phyloP scores from a whole-genome alignment of 64 coral and sea anemone genomes.

The Stichodactyla mertensii region DNA sequence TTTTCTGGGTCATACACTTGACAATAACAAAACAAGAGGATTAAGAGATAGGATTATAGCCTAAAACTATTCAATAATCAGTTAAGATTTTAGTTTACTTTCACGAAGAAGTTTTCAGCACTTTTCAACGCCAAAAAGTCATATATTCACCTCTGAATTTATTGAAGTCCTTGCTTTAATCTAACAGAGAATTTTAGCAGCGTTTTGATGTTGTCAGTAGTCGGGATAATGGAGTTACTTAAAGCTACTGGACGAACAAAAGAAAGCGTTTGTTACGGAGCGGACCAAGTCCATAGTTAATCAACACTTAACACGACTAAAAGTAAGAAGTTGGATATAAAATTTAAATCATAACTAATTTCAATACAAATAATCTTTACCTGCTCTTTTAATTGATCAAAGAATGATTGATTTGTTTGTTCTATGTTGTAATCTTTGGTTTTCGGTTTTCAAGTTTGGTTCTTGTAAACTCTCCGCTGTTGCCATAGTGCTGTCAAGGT shows the following conservation, averaged over 20 bases:
- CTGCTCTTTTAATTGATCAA: neutral
- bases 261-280: neutral
- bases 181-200: neutral
- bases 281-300: neutral
- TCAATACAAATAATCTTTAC: neutral
- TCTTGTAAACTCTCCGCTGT: neutral
- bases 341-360: neutral
- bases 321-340: neutral
- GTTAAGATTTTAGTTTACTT: neutral
- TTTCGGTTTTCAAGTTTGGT: neutral
- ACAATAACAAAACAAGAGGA: constrained; percentile 1
- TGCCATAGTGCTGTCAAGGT: neutral
- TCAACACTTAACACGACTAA: neutral
- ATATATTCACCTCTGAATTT: neutral
- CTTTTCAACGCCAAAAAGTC: neutral
- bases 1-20: neutral
- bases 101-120: neutral
- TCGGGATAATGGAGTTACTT: neutral
- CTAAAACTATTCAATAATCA: constrained; percentile 1
- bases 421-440: neutral
- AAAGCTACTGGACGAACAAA: neutral
- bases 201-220: neutral
- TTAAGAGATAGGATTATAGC: neutral
- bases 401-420: neutral
- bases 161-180: neutral